Evolutionary conservation across 2,888 invertebrate species (phyloP), one percentile per base, ranked within the genome.

Genomic region (Leucophenga maculata): DNA sequence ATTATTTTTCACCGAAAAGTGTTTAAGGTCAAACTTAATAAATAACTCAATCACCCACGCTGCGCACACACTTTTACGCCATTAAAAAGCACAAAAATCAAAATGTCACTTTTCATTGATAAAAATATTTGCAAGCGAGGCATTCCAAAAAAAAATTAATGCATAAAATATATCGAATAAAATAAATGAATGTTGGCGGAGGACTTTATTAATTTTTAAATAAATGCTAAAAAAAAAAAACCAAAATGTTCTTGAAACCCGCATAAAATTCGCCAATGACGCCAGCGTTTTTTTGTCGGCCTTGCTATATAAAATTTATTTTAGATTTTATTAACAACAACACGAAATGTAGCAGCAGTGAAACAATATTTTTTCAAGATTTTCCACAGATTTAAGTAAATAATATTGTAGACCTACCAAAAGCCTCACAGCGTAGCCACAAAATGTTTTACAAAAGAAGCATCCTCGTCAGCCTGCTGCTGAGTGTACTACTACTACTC

Each of bases 121-220:
- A 64, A 64, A 64, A 64, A 31, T 59, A 13, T 16, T 50, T 50
- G 50, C 50, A 6, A 50, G 8, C 16, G 11, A 11, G 39, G 1
- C 39, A 39, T 9, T 39, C 50, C 50, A 50, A 2, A 50, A 50
- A 4, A 4, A 16, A 39, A 18, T 39, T 3, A 39, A 39, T 39
- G 1, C 39, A 39, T 6, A 39, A 39, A 39, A 39, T 6, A 11
- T 39, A 39, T 39, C 39, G 39, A 8, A 18, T 50, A 50, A 50
- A 50, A 26, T 26, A 26, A 50, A 16, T 50, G 6, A 50, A 50
- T 18, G 18, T 50, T 14, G 18, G 50, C 50, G 6, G 16, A 57
- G 57, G 26, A 46, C 46, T 64, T 64, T 64, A 64, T 64, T 64
- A 64, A 64, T 64, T 64, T 64, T 64, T 64, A 64, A 48, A 64